phyloP scores from a whole-genome alignment of 2,113 vertebrate species.

The Macroglossus sobrinus region DNA sequence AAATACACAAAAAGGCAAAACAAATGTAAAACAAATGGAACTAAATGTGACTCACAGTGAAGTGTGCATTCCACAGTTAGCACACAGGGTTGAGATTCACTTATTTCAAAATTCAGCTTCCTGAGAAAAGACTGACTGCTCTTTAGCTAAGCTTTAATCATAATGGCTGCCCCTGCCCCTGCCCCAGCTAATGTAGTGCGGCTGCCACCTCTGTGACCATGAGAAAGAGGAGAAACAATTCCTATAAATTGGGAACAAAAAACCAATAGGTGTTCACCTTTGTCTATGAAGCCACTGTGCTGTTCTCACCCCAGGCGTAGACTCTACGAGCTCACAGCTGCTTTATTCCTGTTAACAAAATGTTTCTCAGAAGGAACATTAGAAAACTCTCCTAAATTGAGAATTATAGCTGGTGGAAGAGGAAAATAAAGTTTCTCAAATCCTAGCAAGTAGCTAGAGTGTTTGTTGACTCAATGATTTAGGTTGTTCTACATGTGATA shows the following conservation, averaged over 20 bases:
- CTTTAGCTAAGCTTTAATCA: not conserved
- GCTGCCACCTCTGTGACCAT: not conserved
- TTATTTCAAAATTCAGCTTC: not conserved
- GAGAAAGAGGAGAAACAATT: not conserved
- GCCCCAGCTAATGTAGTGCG: rapidly evolving
- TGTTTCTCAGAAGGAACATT: not conserved
- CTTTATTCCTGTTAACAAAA: not conserved
- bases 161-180: not conserved
- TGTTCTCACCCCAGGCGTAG: rapidly evolving
- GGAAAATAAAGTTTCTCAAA: not conserved
- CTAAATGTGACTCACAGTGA: not conserved
- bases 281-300: not conserved
- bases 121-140: not conserved
- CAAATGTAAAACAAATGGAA: not conserved
- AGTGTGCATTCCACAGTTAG: not conserved
- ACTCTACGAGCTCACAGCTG: not conserved
- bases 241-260: not conserved
- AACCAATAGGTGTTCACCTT: not conserved
- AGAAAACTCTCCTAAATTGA: not conserved
- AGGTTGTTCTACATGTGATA: not conserved
- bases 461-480: not conserved
- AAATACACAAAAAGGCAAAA: not conserved
- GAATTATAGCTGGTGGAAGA: not conserved
- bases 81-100: not conserved
- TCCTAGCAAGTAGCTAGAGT: not conserved